Evolutionary conservation across 30 jellyfish, hydroid and myxozoan species (phyloP).

Genomic region (Mastigias papua): DNA sequence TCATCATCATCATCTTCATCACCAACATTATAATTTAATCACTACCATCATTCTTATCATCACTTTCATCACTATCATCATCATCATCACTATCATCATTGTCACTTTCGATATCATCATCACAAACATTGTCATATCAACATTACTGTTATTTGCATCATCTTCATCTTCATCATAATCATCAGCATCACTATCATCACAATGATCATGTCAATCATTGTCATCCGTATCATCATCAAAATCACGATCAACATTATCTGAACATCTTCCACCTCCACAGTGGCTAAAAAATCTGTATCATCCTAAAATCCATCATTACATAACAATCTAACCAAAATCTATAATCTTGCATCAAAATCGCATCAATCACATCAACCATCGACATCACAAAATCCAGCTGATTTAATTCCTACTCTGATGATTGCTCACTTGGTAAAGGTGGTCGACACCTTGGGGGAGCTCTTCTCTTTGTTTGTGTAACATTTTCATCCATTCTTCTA

Average conservation of each 20-base stretch:
- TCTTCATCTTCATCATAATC: not conserved
- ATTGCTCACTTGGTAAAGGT: constrained; percentile 48
- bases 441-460: constrained; percentile 53
- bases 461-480: not conserved
- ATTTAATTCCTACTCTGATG: not conserved
- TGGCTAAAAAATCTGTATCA: not conserved
- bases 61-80: not conserved
- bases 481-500: not conserved
- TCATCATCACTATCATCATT: not conserved
- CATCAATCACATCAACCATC: not conserved
- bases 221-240: not conserved
- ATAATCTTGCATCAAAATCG: not conserved
- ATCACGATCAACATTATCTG: not conserved
- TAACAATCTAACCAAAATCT: not conserved
- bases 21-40: not conserved
- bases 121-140: no score
- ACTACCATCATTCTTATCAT: not conserved
- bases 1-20: not conserved
- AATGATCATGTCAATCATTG: not conserved
- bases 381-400: not conserved
- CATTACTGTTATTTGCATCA: not conserved
- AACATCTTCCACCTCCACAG: not conserved
- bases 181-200: not conserved
- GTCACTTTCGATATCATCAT: not conserved
- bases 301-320: not conserved